Evolutionary conservation across 2,113 vertebrate genomes (phyloP), one percentile per base, ranked within the genome.

Genomic region (Anhinga rufa): DNA sequence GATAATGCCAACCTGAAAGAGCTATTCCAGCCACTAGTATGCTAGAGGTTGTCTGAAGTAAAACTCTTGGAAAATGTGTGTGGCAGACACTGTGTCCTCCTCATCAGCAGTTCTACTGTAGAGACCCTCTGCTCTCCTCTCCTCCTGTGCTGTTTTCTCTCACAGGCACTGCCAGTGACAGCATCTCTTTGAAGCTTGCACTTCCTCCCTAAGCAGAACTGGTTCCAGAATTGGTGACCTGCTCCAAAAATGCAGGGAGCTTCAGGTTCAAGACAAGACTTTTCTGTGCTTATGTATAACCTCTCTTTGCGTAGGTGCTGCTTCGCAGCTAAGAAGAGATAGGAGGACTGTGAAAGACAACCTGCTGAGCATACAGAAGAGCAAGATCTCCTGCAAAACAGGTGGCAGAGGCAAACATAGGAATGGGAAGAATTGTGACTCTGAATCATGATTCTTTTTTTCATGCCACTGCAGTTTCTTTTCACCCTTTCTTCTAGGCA

Each of bases 251-350:
- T 8, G 5, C 14, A 36, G 28, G 28, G 34, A 86, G 1, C 8
- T 66, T 75, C 46, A 58, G 10, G 16, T 49, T 54, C 51, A 40
- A 62, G 58, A 31, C 14, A 60, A 77, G 54, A 42, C 3, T 29
- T 46, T 7, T 9, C 34, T 40, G 7, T 48, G 14, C 9, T 78
- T 69, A 40, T 70, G 51, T 57, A 24, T 4, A 70, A 36, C 12
- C 4, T 52, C n/a, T 46, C 13, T 38, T 89, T 81, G n/a, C 62
- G 34, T 10, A 49, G 2, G 1, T 0, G 0, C 6, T 55, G 8
- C 14, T 84, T 58, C 0, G 0, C 9, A 51, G 19, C 26, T 25
- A 48, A 55, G 20, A 69, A 19, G 7, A 32, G 12, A 16, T 13
- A 11, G 18, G 13, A 66, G 9, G 28, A 20, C 9, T n/a, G 8